Conservation (phyloP, 2,797 vertebrate species). For the Scolopax bukidnonensis region DNA sequence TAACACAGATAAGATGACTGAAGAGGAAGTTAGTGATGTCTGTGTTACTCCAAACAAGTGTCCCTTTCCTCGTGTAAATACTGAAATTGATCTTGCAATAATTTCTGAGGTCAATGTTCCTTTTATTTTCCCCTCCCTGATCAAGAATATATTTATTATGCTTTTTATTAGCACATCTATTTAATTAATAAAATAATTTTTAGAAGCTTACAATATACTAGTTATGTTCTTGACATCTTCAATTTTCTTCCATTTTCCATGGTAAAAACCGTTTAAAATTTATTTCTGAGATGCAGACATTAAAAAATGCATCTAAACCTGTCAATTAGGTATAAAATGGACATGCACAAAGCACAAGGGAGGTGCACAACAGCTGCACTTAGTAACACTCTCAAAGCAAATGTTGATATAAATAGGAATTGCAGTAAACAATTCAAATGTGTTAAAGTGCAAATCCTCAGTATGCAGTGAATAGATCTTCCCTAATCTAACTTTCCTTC, state of each 20-base stretch:
- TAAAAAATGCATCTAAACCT: not conserved
- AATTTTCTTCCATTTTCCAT: constrained; percentile 59
- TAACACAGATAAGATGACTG: not conserved
- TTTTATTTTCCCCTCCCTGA: rapidly evolving
- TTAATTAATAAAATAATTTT: not conserved
- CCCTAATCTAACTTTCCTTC: not conserved
- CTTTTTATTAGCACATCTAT: not conserved
- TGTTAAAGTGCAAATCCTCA: not conserved
- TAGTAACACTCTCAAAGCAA: not conserved
- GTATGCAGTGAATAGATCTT: rapidly evolving
- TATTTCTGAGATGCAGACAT: not conserved
- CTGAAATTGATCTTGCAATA: not conserved
- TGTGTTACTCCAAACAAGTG: not conserved
- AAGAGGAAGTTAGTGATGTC: not conserved
- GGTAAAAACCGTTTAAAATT: constrained; percentile 7
- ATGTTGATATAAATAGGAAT: not conserved
- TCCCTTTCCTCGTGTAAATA: not conserved
- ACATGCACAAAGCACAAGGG: not conserved
- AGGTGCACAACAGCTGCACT: not conserved
- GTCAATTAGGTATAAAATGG: not conserved
- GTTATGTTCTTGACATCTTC: constrained; percentile 38
- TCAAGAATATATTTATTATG: not conserved
- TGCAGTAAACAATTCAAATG: not conserved
- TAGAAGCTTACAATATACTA: constrained; percentile 24
- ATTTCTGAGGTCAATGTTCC: not conserved